These are phyloP conservation scores for Dugesia japonica DNA, from an alignment of 2,888 invertebrate genomes.

Conservation along the genomic window DNA sequence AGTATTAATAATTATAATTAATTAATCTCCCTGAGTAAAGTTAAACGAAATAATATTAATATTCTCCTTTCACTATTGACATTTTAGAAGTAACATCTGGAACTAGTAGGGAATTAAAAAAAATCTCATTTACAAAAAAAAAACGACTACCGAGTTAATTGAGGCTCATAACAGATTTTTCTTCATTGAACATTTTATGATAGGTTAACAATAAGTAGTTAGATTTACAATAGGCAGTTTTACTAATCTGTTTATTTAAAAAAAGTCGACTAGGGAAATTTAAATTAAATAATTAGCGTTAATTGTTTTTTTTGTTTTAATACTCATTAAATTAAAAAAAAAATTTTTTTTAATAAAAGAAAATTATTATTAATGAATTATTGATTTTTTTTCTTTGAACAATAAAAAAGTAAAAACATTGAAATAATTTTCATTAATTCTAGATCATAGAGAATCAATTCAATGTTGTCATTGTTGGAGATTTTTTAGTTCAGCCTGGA, in stretches of 20 bases:
- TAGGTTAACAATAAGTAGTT: not conserved
- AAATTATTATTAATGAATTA: no score
- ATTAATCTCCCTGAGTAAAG: not conserved
- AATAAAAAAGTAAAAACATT: no score
- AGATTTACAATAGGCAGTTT: conserved; percentile 2
- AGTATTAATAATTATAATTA: not conserved
- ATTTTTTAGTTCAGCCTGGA: conserved; percentile 26
- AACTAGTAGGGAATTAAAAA: not conserved
- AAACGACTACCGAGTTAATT: not conserved
- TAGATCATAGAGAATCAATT: not conserved
- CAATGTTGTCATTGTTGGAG: conserved; percentile 10
- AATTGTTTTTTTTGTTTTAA: no score
- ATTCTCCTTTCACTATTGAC: not conserved
- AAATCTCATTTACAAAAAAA: not conserved
- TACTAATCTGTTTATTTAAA: not conserved
- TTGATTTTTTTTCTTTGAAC: no score
- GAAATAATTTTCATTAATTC: no score
- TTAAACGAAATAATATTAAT: not conserved
- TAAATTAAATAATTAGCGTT: no score
- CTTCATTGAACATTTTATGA: not conserved
- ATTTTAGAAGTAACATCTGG: not conserved
- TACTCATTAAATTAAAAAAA: no score
- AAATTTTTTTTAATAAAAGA: no score
- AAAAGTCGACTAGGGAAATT: no score
- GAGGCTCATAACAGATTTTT: conserved; percentile 1